Evolutionary conservation across 1,140 invertebrate genomes (phyloP), one percentile per base, ranked within the genome.

Genomic region (Ganaspis sp.): DNA sequence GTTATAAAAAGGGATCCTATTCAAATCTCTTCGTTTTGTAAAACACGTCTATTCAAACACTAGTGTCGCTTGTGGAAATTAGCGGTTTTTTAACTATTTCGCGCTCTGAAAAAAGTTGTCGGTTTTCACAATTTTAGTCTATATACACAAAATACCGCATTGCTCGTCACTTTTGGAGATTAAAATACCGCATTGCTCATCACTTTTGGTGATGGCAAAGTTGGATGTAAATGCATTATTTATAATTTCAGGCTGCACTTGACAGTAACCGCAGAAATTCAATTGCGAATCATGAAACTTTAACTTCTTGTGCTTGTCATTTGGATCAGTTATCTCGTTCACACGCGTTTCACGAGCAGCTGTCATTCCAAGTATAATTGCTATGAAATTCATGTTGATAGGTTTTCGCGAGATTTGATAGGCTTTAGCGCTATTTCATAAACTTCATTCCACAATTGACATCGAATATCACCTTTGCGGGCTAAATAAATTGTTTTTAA

Each of bases 1-100:
- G 73, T 83, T 80, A 81, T 81, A 77, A 69, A 69, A 69, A 70
- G 64, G 74, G 69, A 84, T 81, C 81, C 80, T 80, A 78, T 81
- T 73, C 75, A 72, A 82, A 82, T 85, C 80, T 77, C 74, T 76
- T 85, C 78, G 70, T 78, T 82, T 83, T 72, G 77, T 72, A 72
- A 21, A 72, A 72, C 75, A 49, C n/a, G n/a, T n/a, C n/a, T n/a
- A n/a, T n/a, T n/a, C n/a, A n/a, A n/a, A n/a, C n/a, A n/a, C n/a
- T 74, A n/a, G 1, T 49, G 79, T 84, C 81, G 84, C 78, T 72
- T 45, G 77, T 72, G 54, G 11, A 40, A 53, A 9, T 74, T 70
- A n/a, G n/a, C n/a, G n/a, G n/a, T n/a, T n/a, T n/a, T n/a, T n/a
- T n/a, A n/a, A n/a, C n/a, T n/a, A n/a, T n/a, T n/a, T n/a, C n/a